Base-by-base conservation (phyloP, 2,888 invertebrate genomes). In the Melolontha melolontha region DNA sequence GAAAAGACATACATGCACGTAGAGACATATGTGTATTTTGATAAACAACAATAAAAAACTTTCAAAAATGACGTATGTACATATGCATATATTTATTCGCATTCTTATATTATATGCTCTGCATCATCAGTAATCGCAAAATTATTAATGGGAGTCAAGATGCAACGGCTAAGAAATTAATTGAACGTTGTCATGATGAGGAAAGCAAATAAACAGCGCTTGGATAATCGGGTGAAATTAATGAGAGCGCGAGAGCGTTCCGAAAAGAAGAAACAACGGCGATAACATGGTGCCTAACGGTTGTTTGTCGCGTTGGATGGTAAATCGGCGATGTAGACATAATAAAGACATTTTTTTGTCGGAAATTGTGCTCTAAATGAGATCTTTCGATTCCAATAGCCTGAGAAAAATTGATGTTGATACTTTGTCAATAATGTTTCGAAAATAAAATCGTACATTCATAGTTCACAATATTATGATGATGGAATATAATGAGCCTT, bases 111-210 rank as follows among this genome's bases (percentile, higher is more conserved):
- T 47, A 47, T 47, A 14, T 47, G 44, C 8, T 17, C 44, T 4
- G 14, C 44, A 16, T 47, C 44, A 47, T 47, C 44, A 47, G 14
- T 47, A 47, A 47, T 47, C 44, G 16, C 6, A 8, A 17, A 47
- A 47, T 47, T 47, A 47, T 47, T 47, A 47, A 47, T 17, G 44
- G 17, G 16, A 14, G 44, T 12, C 8, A 17, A 47, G 44, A 47
- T 47, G 44, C 44, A 47, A 47, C 44, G 44, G 7, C 44, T 7
- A 47, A 47, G 44, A 47, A 47, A 47, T 47, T 47, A 47, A 47
- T n/a, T 47, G 44, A 47, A 34, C 2, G 34, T 34, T 6, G 34
- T 34, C 34, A 34, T 34, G 34, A 34, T 34, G 34, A 34, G 34
- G 6, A 34, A 34, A 34, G 34, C 34, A 34, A 34, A 34, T 34